Percentiles rank a stretch among this genome's conserved stretches.
These are phyloP conservation scores for Dendronephthya gigantea DNA, from an alignment of 64 coral and sea anemone species.

Conservation along the genomic window DNA sequence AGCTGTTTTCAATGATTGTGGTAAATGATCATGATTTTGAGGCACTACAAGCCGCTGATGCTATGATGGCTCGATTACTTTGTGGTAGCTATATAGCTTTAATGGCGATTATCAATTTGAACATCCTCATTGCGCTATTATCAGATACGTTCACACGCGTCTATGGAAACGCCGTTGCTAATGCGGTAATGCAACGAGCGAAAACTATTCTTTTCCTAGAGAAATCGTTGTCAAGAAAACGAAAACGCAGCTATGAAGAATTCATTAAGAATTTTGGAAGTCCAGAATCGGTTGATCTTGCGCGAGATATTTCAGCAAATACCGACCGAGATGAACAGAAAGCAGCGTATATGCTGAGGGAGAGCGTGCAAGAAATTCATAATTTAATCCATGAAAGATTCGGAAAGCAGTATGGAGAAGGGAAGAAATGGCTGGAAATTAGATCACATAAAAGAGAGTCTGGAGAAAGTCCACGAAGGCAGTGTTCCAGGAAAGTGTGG, in stretches of 20 bases:
- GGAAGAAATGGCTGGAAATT: neutral
- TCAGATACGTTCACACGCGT: neutral
- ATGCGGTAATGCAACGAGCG: neutral
- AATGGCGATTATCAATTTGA: neutral
- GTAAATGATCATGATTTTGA: neutral
- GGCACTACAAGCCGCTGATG: neutral
- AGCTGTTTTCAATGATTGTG: neutral
- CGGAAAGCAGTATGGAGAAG: neutral
- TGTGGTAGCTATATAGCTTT: neutral
- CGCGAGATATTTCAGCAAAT: neutral
- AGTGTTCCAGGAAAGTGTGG: neutral
- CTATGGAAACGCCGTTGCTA: neutral
- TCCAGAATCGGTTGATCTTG: neutral
- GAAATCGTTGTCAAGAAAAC: neutral
- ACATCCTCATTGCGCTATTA: neutral
- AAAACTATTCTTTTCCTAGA: neutral
- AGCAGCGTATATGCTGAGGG: neutral
- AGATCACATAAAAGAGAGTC: neutral
- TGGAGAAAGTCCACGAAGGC: neutral
- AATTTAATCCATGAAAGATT: neutral
- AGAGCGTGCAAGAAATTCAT: neutral
- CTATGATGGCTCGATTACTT: neutral
- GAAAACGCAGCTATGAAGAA: neutral
- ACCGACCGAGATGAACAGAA: neutral
- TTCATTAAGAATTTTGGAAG: neutral